Evolutionary conservation across 2,888 invertebrate species (phyloP).

Genomic region (Orchesella flavescens): DNA sequence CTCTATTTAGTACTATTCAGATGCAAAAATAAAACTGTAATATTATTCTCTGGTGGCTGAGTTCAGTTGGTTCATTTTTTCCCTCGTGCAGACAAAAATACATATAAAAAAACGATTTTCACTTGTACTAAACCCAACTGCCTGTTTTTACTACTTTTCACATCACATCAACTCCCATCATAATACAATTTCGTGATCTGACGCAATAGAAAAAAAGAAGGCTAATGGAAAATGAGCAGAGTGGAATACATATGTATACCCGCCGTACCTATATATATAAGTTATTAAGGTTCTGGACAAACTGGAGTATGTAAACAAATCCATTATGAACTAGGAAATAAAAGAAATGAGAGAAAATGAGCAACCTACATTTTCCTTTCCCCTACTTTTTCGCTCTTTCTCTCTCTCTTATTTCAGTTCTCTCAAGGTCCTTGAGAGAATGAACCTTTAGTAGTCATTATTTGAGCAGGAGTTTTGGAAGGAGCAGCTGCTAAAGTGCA

Average conservation of each 20-base stretch:
- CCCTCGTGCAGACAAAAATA: background rate
- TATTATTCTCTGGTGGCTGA: no score
- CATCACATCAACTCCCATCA: constrained; percentile 1
- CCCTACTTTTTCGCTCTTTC: background rate
- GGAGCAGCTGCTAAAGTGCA: background rate
- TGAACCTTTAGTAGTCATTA: constrained; percentile 23
- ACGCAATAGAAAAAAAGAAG: background rate
- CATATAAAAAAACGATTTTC: background rate
- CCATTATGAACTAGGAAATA: background rate
- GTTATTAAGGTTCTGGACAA: no score
- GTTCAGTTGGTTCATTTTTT: background rate
- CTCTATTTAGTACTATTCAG: background rate
- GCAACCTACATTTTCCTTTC: constrained; percentile 24
- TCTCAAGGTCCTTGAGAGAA: constrained; percentile 14
- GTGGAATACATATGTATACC: no score
- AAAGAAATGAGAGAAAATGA: constrained; percentile 20
- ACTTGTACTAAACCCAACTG: no score
- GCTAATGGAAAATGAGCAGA: no score
- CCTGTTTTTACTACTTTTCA: no score
- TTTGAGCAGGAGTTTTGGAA: background rate
- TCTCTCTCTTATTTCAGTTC: background rate
- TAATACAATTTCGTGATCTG: constrained; percentile 35
- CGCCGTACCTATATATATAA: no score
- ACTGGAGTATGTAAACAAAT: constrained; percentile 11
- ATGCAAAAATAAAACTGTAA: background rate